Conservation (phyloP, 2,113 vertebrate genomes). For the Lepidothrix coronata region DNA sequence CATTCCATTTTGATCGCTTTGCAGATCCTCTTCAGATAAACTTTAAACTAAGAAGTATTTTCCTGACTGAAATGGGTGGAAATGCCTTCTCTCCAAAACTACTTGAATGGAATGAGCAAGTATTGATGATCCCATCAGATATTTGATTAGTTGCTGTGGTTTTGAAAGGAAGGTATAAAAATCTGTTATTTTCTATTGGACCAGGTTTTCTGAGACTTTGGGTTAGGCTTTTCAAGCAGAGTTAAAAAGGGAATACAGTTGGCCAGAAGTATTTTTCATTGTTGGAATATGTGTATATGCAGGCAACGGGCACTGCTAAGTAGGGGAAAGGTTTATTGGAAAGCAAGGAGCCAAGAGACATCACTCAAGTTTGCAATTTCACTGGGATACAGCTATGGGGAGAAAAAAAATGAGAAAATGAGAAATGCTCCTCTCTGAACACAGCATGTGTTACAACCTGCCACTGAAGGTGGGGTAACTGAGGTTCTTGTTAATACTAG, state of each 20-base stretch:
- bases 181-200: neutral
- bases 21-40: neutral
- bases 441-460: rapidly evolving
- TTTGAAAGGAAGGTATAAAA: neutral
- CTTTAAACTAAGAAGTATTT: neutral
- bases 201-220: neutral
- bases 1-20: constrained; percentile 22
- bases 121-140: neutral
- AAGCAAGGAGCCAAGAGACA: neutral
- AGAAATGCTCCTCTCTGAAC: neutral
- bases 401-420: neutral
- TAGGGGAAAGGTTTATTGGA: neutral
- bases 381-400: neutral
- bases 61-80: neutral
- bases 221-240: neutral
- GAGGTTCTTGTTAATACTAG: neutral
- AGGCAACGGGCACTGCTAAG: rapidly evolving
- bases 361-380: neutral
- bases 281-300: neutral
- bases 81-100: neutral
- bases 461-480: neutral
- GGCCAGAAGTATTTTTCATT: neutral
- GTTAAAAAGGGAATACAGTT: neutral
- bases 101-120: neutral
- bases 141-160: neutral